A percentile compares a stretch with the other conserved stretches of the same genome.
phyloP scores from a whole-genome alignment of 2,797 vertebrate species.

The Staurois parvus region DNA sequence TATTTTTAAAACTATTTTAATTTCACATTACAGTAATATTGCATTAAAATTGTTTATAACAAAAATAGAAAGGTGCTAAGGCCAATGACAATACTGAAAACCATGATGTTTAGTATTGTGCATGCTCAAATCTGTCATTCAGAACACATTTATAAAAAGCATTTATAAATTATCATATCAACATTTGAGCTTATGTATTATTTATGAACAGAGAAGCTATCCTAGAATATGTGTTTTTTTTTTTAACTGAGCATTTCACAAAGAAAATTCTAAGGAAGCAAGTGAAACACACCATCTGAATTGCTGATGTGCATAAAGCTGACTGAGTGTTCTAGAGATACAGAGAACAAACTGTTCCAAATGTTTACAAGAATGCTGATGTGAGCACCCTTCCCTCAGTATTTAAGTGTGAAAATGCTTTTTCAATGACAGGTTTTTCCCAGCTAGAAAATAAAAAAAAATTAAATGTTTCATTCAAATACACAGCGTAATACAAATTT shows the following conservation, averaged over 20 bases:
- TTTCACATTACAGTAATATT: no score
- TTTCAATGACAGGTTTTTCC: slow-evolving; percentile 21
- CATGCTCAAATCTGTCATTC: no score
- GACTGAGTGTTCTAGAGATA: slow-evolving; percentile 14
- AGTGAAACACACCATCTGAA: not conserved
- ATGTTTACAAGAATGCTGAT: slow-evolving; percentile 46
- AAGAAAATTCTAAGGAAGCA: slow-evolving; percentile 12
- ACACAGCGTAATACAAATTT: not conserved
- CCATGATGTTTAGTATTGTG: no score
- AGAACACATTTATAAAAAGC: no score
- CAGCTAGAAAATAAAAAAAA: slow-evolving; percentile 1
- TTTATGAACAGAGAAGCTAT: no score
- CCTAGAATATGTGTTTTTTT: no score
- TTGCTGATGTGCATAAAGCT: slow-evolving; percentile 22
- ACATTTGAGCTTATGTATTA: not conserved
- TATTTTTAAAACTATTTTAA: no score
- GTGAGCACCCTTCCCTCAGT: not conserved
- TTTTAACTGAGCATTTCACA: not conserved
- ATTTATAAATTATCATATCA: not conserved
- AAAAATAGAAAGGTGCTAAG: no score
- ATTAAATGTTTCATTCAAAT: not conserved
- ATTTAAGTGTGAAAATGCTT: slow-evolving; percentile 7
- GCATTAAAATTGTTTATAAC: no score
- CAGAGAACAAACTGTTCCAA: slow-evolving; percentile 23
- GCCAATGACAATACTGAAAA: no score